Base-by-base conservation (phyloP, 2,888 invertebrate species). In the Agrenia bidenticulata region DNA sequence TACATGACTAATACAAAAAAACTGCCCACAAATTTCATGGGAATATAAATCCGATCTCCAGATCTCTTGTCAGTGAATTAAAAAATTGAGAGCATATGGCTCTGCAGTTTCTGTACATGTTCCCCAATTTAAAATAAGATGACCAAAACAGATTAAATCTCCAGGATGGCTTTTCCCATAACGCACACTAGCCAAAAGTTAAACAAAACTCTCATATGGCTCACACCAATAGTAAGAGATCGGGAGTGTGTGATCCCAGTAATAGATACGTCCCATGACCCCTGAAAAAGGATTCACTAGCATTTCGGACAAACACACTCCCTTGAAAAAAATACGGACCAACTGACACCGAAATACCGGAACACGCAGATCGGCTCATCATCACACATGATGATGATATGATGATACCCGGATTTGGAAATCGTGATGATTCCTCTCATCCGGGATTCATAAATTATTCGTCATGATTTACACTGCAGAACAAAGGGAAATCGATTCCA, bases 271-370 rank as follows among this genome's bases (percentile, higher is more conserved):
- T 32, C 32, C 32, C 32, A 32, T 32, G 5, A 32, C 11, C 45
- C 45, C 49, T 27, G 45, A 45, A 49, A 26, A 41, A 41, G 15
- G n/a, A 51, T 54, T 32, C 13, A 53, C 24, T 23, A 24, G 26
- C 24, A 55, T 17, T 58, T 45, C 42, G 42, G 32, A 37, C 42
- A 15, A 21, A 41, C 19, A 11, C 24, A 7, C 32, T 15, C 21
- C 45, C 15, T 5, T 19, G 45, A 45, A 19, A 45, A 11, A 45
- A 7, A 39, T 39, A 15, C 45, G 19, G 23, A 51, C 59, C 69
- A 66, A 66, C 69, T 69, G 69, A 60, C 69, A 50, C 53, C 24
- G 21, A 64, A 69, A 69, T 69, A 69, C 69, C 69, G 69, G 69
- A 69, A 63, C 67, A 67, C 26, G 23, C 15, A 23, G 42, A 17